Base-by-base conservation (phyloP, 2,888 invertebrate genomes). In the Nymphalis c-album region DNA sequence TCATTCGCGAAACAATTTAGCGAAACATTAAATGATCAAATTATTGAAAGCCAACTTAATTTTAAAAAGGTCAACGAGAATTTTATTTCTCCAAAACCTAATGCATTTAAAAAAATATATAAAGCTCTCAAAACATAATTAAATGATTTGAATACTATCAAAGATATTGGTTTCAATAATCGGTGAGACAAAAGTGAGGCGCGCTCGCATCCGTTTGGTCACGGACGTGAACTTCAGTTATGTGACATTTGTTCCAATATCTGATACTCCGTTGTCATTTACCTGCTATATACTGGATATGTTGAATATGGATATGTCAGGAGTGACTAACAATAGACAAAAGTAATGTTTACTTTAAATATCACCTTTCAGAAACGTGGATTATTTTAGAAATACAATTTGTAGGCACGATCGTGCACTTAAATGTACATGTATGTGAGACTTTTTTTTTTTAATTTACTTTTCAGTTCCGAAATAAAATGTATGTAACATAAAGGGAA, bases 151-250 rank as follows among this genome's bases (percentile, higher is more conserved):
- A 35, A 40, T 31, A 13, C 57, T 20, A 66, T 61, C 35, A 46
- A 20, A 35, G 20, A 26, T 51, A 64, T 53, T 51, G 16, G 80
- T 81, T 80, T 80, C 80, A 71, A 71, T 72, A 71, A 60, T 71
- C 63, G 60, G 61, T 59, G 64, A 69, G 66, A 71, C 68, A 71
- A 67, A 78, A 78, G 80, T 76, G 80, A 80, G 80, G 82, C 76
- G 78, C 74, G 73, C 68, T 68, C 64, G 71, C 68, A 73, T 75
- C 75, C 71, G 61, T 64, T 68, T 80, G 86, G 82, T 87, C 87
- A 87, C 79, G 87, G 87, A 83, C 86, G 77, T 77, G 83, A 82
- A 80, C 83, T 86, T 73, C 76, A 73, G 79, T 78, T 77, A 78
- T 77, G 75, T 80, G 85, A 79, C 83, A 85, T 85, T 85, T 84